Percentiles rank a stretch among this genome's conserved stretches.
phyloP scores from a whole-genome alignment of 2,888 invertebrate genomes.

The Drosophila silvestris region DNA sequence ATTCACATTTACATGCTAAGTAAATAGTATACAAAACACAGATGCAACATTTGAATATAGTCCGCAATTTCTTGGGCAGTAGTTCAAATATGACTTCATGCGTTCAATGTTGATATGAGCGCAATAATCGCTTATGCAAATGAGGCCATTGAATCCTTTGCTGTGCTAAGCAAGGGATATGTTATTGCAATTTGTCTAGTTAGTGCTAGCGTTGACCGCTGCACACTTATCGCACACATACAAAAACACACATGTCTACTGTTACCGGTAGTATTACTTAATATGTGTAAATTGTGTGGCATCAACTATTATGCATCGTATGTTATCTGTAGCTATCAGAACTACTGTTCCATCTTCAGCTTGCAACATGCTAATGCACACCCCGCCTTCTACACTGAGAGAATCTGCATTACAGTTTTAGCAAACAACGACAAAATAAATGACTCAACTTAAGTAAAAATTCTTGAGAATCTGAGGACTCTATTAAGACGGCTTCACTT shows the following conservation, averaged over 20 bases:
- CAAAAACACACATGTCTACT: constrained; percentile 17
- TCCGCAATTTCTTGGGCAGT: constrained; percentile 19
- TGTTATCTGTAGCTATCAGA: constrained; percentile 72
- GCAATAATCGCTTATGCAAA: constrained; percentile 59
- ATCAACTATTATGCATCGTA: constrained; percentile 79
- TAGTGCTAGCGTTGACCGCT: constrained; percentile 49
- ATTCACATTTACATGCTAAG: constrained; percentile 26
- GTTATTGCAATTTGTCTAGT: constrained; percentile 72
- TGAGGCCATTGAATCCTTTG: constrained; percentile 46
- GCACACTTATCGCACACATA: constrained; percentile 44
- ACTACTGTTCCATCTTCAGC: constrained; percentile 36
- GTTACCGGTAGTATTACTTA: constrained; percentile 77
- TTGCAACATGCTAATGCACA: constrained; percentile 37
- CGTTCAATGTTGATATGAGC: constrained; percentile 10
- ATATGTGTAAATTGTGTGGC: constrained; percentile 82
- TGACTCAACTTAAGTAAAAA: not conserved
- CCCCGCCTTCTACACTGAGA: not conserved
- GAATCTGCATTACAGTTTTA: not conserved
- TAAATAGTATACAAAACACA: constrained; percentile 3
- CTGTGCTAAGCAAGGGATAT: constrained; percentile 48
- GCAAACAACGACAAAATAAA: not conserved
- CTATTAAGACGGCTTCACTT: not conserved
- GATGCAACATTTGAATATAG: constrained; percentile 2
- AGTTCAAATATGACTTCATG: constrained; percentile 33
- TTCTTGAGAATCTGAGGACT: not conserved